phyloP scores from a whole-genome alignment of 1,140 invertebrate species.

The Drosophila bipectinata region DNA sequence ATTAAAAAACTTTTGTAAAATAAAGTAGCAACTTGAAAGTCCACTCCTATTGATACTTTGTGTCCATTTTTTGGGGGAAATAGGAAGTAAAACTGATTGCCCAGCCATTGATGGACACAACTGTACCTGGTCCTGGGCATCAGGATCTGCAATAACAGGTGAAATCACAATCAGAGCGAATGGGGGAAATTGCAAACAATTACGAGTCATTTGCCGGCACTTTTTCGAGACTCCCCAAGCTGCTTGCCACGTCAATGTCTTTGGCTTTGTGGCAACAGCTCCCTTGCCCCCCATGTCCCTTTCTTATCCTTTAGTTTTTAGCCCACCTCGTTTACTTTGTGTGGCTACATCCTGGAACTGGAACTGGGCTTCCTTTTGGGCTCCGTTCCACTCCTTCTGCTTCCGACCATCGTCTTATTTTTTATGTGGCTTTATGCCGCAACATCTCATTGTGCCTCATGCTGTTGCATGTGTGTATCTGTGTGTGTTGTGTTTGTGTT shows the following conservation, averaged over 20 bases:
- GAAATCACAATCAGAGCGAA: constrained; percentile 7
- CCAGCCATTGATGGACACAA: background rate
- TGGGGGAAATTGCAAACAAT: constrained; percentile 39
- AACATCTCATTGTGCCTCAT: constrained; percentile 53
- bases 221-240: constrained; percentile 13
- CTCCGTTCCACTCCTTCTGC: constrained; percentile 7
- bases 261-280: constrained; percentile 46
- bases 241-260: constrained; percentile 54
- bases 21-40: background rate
- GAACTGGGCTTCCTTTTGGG: constrained; percentile 9
- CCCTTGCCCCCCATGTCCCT: background rate
- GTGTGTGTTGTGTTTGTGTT: background rate
- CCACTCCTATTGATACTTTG: background rate
- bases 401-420: constrained; percentile 45
- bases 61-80: background rate
- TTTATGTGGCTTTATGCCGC: constrained; percentile 66
- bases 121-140: background rate
- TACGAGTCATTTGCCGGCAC: constrained; percentile 34
- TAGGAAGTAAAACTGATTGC: background rate
- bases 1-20: background rate
- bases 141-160: constrained; percentile 6
- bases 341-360: constrained; percentile 48
- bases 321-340: constrained; percentile 53
- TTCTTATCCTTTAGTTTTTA: background rate
- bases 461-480: constrained; percentile 2